Evolutionary conservation across 2,113 vertebrate genomes (phyloP), one percentile per base, ranked within the genome.

Genomic region (Buteo buteo): DNA sequence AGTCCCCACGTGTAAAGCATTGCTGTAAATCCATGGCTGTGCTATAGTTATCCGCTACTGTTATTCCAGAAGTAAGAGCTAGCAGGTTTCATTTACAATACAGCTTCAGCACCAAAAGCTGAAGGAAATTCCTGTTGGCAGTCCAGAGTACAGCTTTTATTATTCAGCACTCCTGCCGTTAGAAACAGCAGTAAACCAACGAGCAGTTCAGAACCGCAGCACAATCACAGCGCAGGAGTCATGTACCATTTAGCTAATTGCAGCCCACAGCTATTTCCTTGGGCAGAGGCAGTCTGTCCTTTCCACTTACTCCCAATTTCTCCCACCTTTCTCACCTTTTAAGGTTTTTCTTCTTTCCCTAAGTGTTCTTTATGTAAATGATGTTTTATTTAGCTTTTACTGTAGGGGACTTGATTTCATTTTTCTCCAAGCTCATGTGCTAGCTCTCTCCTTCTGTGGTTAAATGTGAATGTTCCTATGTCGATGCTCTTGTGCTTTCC

Each of bases 31-130:
- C 81, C 50, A 16, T 45, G 36, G 38, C 15, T 3, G 74, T 67
- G 80, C 74, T 78, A 69, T 31, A 82, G 62, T 83, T 96, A 86
- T 71, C 73, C 5, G 25, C 61, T 90, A 29, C 62, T 49, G 26
- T 77, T 92, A 44, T 64, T 88, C 62, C 74, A 91, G 81, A 88
- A 94, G 82, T 82, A 85, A 96, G 94, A 93, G 65, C 58, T 76
- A 84, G 50, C 66, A 82, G 54, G 69, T 95, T 95, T 82, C 50
- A 42, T 66, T 89, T 73, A 79, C 95, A 94, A 90, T 80, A 86
- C 13, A 88, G n/a, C 59, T 91, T 88, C 76, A 73, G 67, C 93
- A 78, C 67, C 52, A 87, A 72, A 89, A 93, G 22, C 84, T 95
- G 70, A 70, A 94, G 54, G 76, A 71, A 93, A 93, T 94, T 77